Evolutionary conservation across 2,797 vertebrate genomes (phyloP).

Genomic region (Tokudaia tokunoshimensis): DNA sequence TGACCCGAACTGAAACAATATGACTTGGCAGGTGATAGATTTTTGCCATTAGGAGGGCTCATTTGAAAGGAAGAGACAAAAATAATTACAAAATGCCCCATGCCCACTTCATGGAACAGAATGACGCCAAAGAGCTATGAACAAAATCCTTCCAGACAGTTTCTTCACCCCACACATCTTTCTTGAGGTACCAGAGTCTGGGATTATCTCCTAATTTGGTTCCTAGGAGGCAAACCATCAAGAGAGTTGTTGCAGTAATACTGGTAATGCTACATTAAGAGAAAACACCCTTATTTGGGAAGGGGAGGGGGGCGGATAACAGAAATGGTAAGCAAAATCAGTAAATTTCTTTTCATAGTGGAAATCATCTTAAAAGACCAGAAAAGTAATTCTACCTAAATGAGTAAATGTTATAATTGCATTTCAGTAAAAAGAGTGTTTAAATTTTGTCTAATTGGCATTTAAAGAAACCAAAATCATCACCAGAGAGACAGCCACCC

Average conservation of each 20-base stretch:
- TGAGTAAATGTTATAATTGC: slow-evolving; percentile 17
- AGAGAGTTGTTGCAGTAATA: slow-evolving; percentile 5
- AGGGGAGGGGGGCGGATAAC: background rate
- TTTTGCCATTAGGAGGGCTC: slow-evolving; percentile 44
- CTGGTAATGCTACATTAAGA: slow-evolving; percentile 18
- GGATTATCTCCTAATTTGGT: slow-evolving; percentile 38
- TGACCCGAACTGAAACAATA: slow-evolving; percentile 59
- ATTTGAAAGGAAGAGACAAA: slow-evolving; percentile 48
- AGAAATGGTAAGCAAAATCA: slow-evolving; percentile 55
- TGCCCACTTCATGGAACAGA: slow-evolving; percentile 10
- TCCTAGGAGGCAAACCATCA: slow-evolving; percentile 26
- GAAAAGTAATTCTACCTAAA: slow-evolving; percentile 52
- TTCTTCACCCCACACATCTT: slow-evolving; percentile 41
- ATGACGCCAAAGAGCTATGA: background rate
- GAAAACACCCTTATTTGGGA: background rate
- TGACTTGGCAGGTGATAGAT: slow-evolving; percentile 36
- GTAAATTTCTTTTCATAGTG: slow-evolving; percentile 50
- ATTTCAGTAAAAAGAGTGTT: slow-evolving; percentile 18
- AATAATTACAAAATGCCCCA: slow-evolving; percentile 55
- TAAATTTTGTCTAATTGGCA: slow-evolving; percentile 47
- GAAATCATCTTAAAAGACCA: slow-evolving; percentile 41
- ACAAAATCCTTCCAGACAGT: background rate
- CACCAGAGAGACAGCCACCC: slow-evolving; percentile 52
- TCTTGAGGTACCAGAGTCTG: background rate
- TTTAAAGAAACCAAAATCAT: slow-evolving; percentile 37